Evolutionary conservation across 2,888 invertebrate species (phyloP).

Genomic region (Acrobasis repandana): DNA sequence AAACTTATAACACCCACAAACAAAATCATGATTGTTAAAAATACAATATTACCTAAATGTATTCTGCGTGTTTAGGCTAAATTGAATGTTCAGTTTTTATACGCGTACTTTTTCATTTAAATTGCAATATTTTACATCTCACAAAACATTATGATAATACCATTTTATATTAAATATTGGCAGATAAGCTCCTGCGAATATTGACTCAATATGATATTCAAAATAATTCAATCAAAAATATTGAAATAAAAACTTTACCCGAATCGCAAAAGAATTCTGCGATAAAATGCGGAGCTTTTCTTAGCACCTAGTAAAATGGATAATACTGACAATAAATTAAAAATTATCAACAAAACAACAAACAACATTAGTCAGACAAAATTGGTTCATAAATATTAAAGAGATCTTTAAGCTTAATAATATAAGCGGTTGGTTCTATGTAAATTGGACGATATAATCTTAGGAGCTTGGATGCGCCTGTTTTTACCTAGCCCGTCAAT

Average conservation of each 20-base stretch:
- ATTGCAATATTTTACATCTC: background rate
- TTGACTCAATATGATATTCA: background rate
- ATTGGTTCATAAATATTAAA: constrained; percentile 64
- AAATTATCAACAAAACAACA: constrained; percentile 51
- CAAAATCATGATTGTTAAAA: no score
- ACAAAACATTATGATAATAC: no score
- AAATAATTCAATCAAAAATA: background rate
- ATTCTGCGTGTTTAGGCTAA: background rate
- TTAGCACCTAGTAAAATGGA: constrained; percentile 19
- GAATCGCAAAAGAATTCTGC: background rate
- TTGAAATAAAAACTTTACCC: background rate
- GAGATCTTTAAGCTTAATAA: constrained; percentile 48
- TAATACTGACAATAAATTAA: constrained; percentile 50
- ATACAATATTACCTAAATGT: no score
- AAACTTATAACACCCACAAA: no score
- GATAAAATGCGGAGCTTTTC: background rate
- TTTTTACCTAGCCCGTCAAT: constrained; percentile 5
- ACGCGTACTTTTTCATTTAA: background rate
- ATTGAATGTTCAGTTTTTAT: background rate
- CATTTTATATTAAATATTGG: constrained; percentile 1
- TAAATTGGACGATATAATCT: constrained; percentile 46
- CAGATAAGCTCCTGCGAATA: background rate
- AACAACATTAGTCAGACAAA: constrained; percentile 49
- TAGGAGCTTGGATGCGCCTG: constrained; percentile 31
- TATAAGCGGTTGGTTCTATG: constrained; percentile 50